Percentiles rank a stretch among this genome's conserved stretches.
These are phyloP conservation scores for pig (Sus scrofa) DNA, from an alignment of 2,113 vertebrate genomes.

Conservation along the genomic window DNA sequence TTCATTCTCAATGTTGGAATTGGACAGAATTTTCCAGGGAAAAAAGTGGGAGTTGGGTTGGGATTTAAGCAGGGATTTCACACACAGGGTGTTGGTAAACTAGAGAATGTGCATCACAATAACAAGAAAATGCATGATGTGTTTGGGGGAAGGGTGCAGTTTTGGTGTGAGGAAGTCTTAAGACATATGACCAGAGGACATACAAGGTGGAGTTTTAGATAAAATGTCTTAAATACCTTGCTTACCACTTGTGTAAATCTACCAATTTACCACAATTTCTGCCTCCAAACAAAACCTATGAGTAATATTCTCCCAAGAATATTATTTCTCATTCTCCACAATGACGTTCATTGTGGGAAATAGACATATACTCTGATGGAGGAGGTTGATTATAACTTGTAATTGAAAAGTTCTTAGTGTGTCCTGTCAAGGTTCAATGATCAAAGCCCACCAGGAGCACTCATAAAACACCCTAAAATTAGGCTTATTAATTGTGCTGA, in stretches of 20 bases:
- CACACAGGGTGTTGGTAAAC: background rate
- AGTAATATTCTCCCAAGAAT: background rate
- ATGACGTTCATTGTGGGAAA: background rate
- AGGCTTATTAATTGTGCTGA: background rate
- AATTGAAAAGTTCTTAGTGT: background rate
- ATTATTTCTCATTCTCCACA: background rate
- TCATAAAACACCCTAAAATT: background rate
- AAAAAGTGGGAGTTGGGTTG: background rate
- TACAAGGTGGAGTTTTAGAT: background rate
- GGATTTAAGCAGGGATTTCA: background rate
- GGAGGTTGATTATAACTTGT: background rate
- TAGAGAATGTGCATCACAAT: background rate
- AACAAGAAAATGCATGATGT: background rate
- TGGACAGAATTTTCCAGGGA: background rate
- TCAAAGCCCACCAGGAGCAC: background rate
- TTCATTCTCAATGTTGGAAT: background rate
- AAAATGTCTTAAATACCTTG: background rate
- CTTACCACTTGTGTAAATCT: background rate
- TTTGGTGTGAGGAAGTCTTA: background rate
- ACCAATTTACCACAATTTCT: background rate
- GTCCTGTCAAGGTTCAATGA: background rate
- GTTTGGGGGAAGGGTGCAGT: background rate
- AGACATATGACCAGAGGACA: background rate
- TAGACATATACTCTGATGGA: background rate
- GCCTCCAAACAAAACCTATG: background rate